These are phyloP conservation scores for Otolemur crassicaudatus DNA, from an alignment of 2,797 vertebrate genomes.

Conservation along the genomic window DNA sequence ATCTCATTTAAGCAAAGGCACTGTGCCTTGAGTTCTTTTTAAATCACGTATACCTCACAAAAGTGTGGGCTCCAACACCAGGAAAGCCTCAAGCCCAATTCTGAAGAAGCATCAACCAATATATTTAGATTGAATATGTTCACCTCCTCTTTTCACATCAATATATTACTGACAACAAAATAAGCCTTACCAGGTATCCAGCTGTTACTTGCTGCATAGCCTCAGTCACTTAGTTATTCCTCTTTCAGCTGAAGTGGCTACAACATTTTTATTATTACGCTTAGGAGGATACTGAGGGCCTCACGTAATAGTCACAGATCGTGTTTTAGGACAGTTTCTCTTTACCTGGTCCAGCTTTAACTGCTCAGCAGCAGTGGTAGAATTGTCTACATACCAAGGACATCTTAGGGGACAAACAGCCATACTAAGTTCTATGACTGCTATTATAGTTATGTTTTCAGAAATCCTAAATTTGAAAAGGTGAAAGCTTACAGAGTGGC, in stretches of 20 bases:
- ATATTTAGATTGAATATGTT: conserved; percentile 32
- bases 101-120: neutral
- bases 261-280: conserved; percentile 10
- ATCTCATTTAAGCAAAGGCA: conserved; percentile 44
- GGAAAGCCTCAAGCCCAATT: neutral
- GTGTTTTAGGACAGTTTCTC: conserved; percentile 53
- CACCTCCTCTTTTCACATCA: conserved; percentile 19
- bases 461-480: conserved; percentile 63
- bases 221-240: neutral
- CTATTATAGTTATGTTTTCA: conserved; percentile 34
- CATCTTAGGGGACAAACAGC: conserved; percentile 49
- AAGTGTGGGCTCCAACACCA: conserved; percentile 8
- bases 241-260: neutral
- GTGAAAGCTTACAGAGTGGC: conserved; percentile 16
- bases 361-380: neutral
- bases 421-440: conserved; percentile 35
- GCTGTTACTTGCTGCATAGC: neutral
- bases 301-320: neutral
- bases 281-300: conserved; percentile 25
- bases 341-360: conserved; percentile 44
- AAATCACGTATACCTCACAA: neutral
- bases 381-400: conserved; percentile 43
- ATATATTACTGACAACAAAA: conserved; percentile 40
- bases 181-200: conserved; percentile 27
- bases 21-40: conserved; percentile 37